Percentiles rank a stretch among this genome's conserved stretches.
phyloP scores from a whole-genome alignment of 1,140 invertebrate species.

The Drosophila oshimai region DNA sequence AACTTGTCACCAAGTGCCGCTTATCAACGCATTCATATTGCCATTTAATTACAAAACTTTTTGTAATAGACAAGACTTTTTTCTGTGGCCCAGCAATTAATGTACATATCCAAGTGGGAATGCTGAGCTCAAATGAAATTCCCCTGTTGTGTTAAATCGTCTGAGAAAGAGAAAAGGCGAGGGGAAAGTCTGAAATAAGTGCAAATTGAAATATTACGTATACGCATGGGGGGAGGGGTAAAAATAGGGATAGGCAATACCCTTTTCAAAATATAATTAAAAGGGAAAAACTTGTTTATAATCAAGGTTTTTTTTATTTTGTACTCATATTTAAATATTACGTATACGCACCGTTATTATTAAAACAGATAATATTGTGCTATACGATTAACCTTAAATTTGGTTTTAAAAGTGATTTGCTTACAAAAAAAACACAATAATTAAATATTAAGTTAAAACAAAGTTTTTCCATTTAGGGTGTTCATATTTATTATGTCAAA shows the following conservation, averaged over 20 bases:
- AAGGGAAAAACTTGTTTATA: not conserved
- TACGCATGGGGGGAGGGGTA: conserved; percentile 11
- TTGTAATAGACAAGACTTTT: not conserved
- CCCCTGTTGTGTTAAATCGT: conserved; percentile 21
- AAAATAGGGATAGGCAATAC: no score
- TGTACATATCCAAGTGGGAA: not conserved
- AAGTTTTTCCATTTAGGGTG: no score
- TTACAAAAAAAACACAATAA: no score
- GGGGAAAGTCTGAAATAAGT: not conserved
- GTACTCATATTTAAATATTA: no score
- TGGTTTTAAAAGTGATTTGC: no score
- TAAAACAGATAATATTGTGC: no score
- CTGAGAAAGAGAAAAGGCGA: not conserved
- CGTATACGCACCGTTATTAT: no score
- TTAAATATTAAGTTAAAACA: no score
- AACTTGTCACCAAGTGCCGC: conserved; percentile 24
- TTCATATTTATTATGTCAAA: no score
- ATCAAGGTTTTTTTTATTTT: no score
- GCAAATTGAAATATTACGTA: conserved; percentile 38
- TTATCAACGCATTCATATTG: conserved; percentile 33
- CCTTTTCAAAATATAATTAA: not conserved
- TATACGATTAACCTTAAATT: no score
- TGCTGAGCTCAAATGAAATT: conserved; percentile 3
- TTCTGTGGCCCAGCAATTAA: conserved; percentile 1
- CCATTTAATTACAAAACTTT: conserved; percentile 46